phyloP scores from a whole-genome alignment of 2,797 vertebrate species.

The Sandelia bainsii region DNA sequence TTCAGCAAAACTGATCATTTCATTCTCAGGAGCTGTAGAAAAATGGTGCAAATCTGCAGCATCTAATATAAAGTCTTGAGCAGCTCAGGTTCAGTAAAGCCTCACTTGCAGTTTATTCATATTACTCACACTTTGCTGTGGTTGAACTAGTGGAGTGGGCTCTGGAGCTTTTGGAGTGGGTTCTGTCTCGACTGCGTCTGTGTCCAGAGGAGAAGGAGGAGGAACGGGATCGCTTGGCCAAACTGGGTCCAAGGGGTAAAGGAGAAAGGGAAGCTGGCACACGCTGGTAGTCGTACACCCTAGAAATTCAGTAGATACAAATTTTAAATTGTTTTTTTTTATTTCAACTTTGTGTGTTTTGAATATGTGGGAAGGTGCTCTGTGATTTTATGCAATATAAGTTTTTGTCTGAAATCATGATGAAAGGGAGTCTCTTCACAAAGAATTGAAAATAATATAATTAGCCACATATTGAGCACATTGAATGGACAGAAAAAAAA shows the following conservation, averaged over 20 bases:
- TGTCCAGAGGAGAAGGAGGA: constrained; percentile 80
- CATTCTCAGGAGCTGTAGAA: not conserved
- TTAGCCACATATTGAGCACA: constrained; percentile 4
- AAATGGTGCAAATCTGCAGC: constrained; percentile 1
- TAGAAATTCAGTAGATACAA: constrained; percentile 50
- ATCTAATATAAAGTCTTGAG: not conserved
- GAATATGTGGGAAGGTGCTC: not conserved
- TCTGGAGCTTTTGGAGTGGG: constrained; percentile 83
- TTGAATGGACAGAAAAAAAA: constrained; percentile 1
- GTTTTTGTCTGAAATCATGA: not conserved
- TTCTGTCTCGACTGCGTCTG: constrained; percentile 83
- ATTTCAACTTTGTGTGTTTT: constrained; percentile 12
- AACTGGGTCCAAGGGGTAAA: constrained; percentile 75
- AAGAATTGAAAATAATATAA: constrained; percentile 5
- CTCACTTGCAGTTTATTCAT: constrained; percentile 8
- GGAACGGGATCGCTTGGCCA: constrained; percentile 81
- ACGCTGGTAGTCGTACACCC: constrained; percentile 86
- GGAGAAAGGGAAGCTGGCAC: constrained; percentile 83
- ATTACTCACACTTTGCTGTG: constrained; percentile 81
- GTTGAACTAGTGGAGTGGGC: constrained; percentile 78
- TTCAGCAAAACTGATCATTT: not conserved
- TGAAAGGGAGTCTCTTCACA: not conserved
- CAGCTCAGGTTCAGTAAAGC: not conserved
- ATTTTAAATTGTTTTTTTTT: constrained; percentile 3
- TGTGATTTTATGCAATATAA: constrained; percentile 3